phyloP scores from a whole-genome alignment of 2,888 invertebrate species.

The Galerucella nymphaeae region DNA sequence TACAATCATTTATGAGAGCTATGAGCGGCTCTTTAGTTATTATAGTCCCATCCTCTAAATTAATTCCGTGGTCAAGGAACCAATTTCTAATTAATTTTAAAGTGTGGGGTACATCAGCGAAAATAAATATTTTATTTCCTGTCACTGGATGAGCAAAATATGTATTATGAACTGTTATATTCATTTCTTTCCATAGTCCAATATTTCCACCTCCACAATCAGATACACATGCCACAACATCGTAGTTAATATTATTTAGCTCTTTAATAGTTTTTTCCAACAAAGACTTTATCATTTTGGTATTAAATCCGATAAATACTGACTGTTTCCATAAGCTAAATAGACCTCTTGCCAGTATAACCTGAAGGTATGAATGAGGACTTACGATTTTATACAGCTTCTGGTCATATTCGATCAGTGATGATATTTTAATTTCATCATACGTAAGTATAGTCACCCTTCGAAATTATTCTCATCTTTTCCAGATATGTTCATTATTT shows the following conservation, averaged over 20 bases:
- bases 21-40: background rate
- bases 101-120: too few species aligned
- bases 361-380: background rate
- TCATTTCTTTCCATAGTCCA: constrained; percentile 49
- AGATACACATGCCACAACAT: constrained; percentile 50
- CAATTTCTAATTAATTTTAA: too few species aligned
- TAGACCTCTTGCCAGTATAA: background rate
- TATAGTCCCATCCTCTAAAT: background rate
- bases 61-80: too few species aligned
- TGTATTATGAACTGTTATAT: constrained; percentile 1
- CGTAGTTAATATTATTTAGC: background rate
- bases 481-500: too few species aligned
- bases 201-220: constrained; percentile 53
- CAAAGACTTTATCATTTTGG: too few species aligned
- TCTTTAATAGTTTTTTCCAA: too few species aligned
- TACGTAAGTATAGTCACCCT: constrained; percentile 42
- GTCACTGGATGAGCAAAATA: too few species aligned
- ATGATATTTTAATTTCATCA: constrained; percentile 45
- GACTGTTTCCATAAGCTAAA: too few species aligned
- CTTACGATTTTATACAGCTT: constrained; percentile 14
- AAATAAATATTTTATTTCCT: too few species aligned
- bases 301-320: too few species aligned
- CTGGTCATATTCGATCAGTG: constrained; percentile 30
- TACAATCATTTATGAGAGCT: background rate
- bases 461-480: constrained; percentile 28